phyloP scores from a whole-genome alignment of 2,888 invertebrate species.

The Drosophila mimica region DNA sequence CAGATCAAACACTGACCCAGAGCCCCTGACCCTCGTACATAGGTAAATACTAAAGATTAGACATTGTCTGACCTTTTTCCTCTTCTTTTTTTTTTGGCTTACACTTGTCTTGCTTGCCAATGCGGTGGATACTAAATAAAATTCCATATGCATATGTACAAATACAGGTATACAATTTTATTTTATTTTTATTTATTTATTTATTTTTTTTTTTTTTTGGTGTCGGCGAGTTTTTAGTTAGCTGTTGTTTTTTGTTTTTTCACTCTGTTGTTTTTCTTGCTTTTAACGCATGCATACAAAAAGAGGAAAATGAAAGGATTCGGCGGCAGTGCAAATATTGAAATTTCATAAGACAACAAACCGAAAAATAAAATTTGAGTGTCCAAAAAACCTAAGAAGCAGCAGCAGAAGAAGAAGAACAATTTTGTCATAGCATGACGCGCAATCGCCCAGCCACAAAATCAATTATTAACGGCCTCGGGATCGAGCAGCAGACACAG shows the following conservation, averaged over 20 bases:
- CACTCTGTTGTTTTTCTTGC: slow-evolving; percentile 41
- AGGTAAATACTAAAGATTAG: slow-evolving; percentile 70
- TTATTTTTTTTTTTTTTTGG: background rate
- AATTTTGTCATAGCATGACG: slow-evolving; percentile 48
- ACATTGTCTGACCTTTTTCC: slow-evolving; percentile 58
- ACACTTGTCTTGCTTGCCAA: slow-evolving; percentile 67
- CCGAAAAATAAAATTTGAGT: slow-evolving; percentile 22
- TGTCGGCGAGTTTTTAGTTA: slow-evolving; percentile 61
- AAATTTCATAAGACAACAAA: slow-evolving; percentile 52
- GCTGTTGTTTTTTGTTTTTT: slow-evolving; percentile 8
- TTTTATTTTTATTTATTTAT: background rate
- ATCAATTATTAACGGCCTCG: slow-evolving; percentile 82
- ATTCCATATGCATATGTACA: slow-evolving; percentile 11
- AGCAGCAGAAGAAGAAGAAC: background rate
- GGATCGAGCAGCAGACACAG: slow-evolving; percentile 14
- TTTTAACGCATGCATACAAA: slow-evolving; percentile 53
- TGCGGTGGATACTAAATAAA: slow-evolving; percentile 67
- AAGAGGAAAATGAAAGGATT: slow-evolving; percentile 65
- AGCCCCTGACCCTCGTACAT: slow-evolving; percentile 42
- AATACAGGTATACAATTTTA: slow-evolving; percentile 8
- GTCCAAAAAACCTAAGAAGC: slow-evolving; percentile 18
- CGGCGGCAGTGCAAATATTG: slow-evolving; percentile 71
- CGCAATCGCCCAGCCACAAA: slow-evolving; percentile 78
- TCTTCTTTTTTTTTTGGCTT: slow-evolving; percentile 32
- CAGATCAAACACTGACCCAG: slow-evolving; percentile 73